Evolutionary conservation across 2,797 vertebrate genomes (phyloP).

Genomic region (Potorous gilbertii): DNA sequence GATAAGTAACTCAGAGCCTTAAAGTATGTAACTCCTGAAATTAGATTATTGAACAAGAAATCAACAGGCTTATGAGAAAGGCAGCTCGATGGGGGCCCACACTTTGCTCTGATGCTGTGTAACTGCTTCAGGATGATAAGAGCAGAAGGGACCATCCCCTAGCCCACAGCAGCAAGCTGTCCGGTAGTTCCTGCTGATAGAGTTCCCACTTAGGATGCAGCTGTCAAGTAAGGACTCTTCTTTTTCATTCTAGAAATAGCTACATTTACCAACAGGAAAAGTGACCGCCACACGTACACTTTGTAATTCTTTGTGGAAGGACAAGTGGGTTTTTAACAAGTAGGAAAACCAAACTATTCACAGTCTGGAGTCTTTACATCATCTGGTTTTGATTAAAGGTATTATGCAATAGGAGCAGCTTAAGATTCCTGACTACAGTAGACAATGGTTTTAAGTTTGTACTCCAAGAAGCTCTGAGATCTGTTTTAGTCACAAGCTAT

Average conservation of each 20-base stretch:
- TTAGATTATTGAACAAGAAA: neutral
- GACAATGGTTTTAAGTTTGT: constrained; percentile 11
- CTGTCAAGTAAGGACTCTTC: constrained; percentile 40
- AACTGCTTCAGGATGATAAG: constrained; percentile 19
- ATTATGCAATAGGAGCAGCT: neutral
- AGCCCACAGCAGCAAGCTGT: neutral
- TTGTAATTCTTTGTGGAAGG: constrained; percentile 17
- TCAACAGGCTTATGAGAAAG: neutral
- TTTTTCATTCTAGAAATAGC: constrained; percentile 4
- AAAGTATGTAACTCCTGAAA: constrained; percentile 34
- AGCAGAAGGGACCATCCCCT: neutral
- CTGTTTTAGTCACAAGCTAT: constrained; percentile 3
- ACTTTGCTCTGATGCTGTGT: neutral
- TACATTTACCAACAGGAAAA: constrained; percentile 21
- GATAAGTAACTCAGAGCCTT: constrained; percentile 13
- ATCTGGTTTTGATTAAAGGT: constrained; percentile 21
- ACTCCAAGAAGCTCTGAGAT: constrained; percentile 37
- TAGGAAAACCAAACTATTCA: constrained; percentile 33
- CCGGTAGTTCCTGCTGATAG: neutral
- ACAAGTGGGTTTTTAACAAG: constrained; percentile 32
- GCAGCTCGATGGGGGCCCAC: neutral
- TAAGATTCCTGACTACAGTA: constrained; percentile 23
- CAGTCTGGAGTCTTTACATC: neutral
- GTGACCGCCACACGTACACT: neutral
- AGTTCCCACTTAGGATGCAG: neutral